Evolutionary conservation across 2,797 vertebrate species (phyloP).

Genomic region (Melopsittacus undulatus): DNA sequence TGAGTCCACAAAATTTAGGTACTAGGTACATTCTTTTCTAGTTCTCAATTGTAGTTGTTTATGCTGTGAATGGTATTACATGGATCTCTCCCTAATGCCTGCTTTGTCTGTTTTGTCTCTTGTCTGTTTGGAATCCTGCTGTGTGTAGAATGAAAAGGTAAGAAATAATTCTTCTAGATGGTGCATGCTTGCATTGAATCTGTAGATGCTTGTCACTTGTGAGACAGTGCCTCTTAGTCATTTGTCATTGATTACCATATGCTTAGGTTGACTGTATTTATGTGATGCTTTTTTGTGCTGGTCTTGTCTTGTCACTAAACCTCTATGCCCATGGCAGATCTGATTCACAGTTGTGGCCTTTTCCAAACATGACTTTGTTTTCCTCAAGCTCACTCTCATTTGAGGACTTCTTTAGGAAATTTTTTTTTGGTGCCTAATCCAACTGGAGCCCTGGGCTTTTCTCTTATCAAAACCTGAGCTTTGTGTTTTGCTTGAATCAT

Average conservation of each 20-base stretch:
- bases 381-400: background rate
- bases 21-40: background rate
- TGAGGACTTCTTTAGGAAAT: background rate
- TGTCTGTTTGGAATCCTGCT: slow-evolving; percentile 99
- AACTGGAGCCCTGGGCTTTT: background rate
- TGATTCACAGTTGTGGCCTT: slow-evolving; percentile 69
- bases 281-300: slow-evolving; percentile 38
- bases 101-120: slow-evolving; percentile 97
- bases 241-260: slow-evolving; percentile 47
- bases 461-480: background rate
- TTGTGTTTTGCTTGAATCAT: background rate
- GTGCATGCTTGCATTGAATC: slow-evolving; percentile 85
- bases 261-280: slow-evolving; percentile 17
- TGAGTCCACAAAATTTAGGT: background rate
- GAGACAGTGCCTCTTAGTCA: slow-evolving; percentile 45
- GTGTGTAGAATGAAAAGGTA: slow-evolving; percentile 99
- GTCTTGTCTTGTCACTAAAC: slow-evolving; percentile 58
- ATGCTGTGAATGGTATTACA: slow-evolving; percentile 69
- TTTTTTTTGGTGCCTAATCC: background rate
- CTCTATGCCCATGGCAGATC: slow-evolving; percentile 29
- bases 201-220: slow-evolving; percentile 31
- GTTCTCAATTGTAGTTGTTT: slow-evolving; percentile 36
- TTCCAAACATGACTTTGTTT: background rate
- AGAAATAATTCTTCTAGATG: slow-evolving; percentile 89
- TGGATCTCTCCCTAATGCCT: slow-evolving; percentile 79